Conservation (phyloP, 1,140 invertebrate species). For the Nasonia vitripennis region DNA sequence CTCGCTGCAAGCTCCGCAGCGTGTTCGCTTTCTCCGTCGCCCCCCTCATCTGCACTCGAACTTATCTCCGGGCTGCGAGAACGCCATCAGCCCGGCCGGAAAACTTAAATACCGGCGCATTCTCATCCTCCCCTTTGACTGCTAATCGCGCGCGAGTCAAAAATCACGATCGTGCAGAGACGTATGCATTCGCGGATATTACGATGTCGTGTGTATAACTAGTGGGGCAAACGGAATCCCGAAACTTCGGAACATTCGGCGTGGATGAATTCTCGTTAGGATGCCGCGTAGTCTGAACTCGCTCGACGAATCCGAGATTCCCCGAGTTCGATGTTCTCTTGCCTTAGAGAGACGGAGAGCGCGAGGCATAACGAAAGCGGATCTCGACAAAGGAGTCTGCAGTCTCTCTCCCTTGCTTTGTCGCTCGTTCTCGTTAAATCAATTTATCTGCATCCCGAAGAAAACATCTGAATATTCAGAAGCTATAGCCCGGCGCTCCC, state of each 20-base stretch:
- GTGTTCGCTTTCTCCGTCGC: not conserved
- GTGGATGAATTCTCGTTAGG: conserved; percentile 34
- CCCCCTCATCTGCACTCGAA: not conserved
- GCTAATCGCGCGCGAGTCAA: too few relatives aligned
- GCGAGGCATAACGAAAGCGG: conserved; percentile 18
- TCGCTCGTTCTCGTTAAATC: not conserved
- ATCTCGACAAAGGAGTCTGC: conserved; percentile 23
- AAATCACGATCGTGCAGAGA: not conserved
- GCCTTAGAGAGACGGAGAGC: not conserved
- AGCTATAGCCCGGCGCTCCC: not conserved
- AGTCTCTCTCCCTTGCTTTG: not conserved
- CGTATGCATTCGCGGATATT: conserved; percentile 37
- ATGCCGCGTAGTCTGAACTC: conserved; percentile 32
- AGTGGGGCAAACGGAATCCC: conserved; percentile 28
- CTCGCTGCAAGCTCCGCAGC: not conserved
- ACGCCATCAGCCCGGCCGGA: not conserved
- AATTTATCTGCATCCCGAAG: not conserved
- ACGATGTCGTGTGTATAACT: not conserved
- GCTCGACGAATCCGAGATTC: conserved; percentile 37
- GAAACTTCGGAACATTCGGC: conserved; percentile 42
- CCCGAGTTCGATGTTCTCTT: conserved; percentile 40
- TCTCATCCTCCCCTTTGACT: too few relatives aligned
- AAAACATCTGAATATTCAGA: not conserved
- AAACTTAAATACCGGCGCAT: not conserved
- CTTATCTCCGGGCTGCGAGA: not conserved